Percentiles rank a stretch among this genome's conserved stretches.
Conservation (phyloP, 2,797 vertebrate species). For the Melanogrammus aeglefinus region DNA sequence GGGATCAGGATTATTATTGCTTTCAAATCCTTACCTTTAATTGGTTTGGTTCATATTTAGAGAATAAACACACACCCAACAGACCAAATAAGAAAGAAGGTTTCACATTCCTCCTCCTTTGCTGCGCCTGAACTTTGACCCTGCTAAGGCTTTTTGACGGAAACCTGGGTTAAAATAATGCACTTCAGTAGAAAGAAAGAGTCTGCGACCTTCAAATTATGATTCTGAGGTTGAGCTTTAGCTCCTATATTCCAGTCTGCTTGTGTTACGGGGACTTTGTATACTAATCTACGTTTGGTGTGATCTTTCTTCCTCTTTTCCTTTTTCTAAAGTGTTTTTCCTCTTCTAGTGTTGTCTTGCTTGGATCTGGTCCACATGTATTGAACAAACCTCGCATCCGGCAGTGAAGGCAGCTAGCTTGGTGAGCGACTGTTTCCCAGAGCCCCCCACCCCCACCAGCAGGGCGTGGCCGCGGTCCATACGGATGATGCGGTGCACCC, state of each 20-base stretch:
- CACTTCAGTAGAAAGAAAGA: not conserved
- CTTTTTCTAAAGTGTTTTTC: not conserved
- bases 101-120: not conserved
- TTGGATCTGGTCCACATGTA: not conserved
- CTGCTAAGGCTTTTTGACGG: not conserved
- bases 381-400: slow-evolving; percentile 80
- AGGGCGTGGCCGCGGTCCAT: slow-evolving; percentile 88
- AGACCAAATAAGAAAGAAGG: not conserved
- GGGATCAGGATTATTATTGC: not conserved
- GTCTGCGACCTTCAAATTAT: not conserved
- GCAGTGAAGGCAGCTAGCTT: slow-evolving; percentile 88
- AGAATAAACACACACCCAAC: not conserved
- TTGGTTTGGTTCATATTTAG: not conserved
- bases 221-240: not conserved
- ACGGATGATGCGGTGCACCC: slow-evolving; percentile 85
- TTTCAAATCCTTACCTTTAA: not conserved
- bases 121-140: not conserved
- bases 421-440: slow-evolving; percentile 91
- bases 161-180: not conserved
- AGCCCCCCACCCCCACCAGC: slow-evolving; percentile 90
- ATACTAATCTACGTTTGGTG: not conserved
- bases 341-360: not conserved
- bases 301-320: not conserved
- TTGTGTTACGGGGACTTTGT: not conserved
- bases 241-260: not conserved